Percentiles rank a stretch among this genome's conserved stretches.
These are phyloP conservation scores for Aplysina aerophoba DNA, from an alignment of 37 sponge, comb jelly and placozoan species.

Conservation along the genomic window DNA sequence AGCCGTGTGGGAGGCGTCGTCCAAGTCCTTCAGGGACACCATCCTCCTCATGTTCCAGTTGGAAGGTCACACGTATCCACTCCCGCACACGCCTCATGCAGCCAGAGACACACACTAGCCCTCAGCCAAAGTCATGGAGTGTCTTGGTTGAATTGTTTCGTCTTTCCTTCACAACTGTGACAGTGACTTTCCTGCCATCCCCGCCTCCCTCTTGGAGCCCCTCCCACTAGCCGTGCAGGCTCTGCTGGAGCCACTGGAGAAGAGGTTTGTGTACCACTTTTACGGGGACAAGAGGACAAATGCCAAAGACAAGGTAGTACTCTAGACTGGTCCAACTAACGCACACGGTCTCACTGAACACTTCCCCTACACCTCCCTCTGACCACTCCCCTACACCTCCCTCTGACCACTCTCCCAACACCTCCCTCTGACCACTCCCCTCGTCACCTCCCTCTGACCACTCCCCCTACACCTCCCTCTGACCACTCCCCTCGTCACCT, in stretches of 20 bases:
- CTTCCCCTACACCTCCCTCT: too few relatives aligned
- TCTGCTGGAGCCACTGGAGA: constrained; percentile 55
- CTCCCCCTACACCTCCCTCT: too few relatives aligned
- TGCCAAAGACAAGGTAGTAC: constrained; percentile 49
- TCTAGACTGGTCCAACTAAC: background rate
- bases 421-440: too few relatives aligned
- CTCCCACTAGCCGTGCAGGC: constrained; percentile 36
- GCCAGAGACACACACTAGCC: background rate
- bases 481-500: too few relatives aligned
- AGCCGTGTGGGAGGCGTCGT: background rate
- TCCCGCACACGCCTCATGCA: too few relatives aligned
- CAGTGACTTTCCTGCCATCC: background rate
- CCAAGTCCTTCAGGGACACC: constrained; percentile 1
- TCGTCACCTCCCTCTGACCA: too few relatives aligned
- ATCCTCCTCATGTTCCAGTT: constrained; percentile 14
- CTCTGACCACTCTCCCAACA: too few relatives aligned
- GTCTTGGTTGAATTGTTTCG: background rate
- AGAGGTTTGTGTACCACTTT: constrained; percentile 71
- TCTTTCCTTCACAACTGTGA: background rate
- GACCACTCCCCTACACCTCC: too few relatives aligned
- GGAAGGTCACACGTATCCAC: background rate
- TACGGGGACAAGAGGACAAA: constrained; percentile 61
- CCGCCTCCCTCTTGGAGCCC: constrained; percentile 31
- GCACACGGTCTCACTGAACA: too few relatives aligned
- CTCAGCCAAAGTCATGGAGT: background rate